Evolutionary conservation across 2,113 vertebrate species (phyloP), one percentile per base, ranked within the genome.

Genomic region (Callaeas wilsoni): DNA sequence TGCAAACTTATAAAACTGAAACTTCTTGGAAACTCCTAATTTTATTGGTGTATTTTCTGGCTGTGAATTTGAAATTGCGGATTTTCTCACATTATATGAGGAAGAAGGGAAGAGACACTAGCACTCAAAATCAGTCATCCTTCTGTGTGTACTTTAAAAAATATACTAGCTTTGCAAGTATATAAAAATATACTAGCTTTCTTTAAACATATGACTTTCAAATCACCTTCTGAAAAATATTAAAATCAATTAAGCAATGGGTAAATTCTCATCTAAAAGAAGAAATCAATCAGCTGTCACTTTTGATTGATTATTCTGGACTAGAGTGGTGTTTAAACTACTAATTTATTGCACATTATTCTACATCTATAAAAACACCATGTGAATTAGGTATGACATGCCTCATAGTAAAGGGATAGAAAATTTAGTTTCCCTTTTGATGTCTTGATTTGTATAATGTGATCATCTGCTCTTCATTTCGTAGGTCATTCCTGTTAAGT

Each of bases 201-300:
- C 80, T 95, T 91, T 86, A 87, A 96, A 95, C 69, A 95, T 79
- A 93, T 89, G 93, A 97, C 97, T 98, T 98, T 97, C 70, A 98
- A 95, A 96, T 96, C 94, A 96, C 93, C 91, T 97, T 97, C 94
- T 83, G 70, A 92, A 94, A 74, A 96, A 97, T 74, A 96, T 71
- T 92, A 96, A 97, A 97, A 98, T 97, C 95, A 98, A 97, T 97
- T 97, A 97, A 97, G 96, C 55, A 96, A 95, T 96, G 96, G 90
- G 59, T 82, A 96, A 97, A 97, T 96, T 97, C 84, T 97, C 86
- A 95, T 95, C 95, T 97, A 30, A 63, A 97, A 94, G 91, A 93
- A 97, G 39, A 97, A 98, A 98, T 98, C 97, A 96, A 97, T 97
- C 96, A 96, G 60, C 41, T 96, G 96, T 97, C 93, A 96, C 95